Evolutionary conservation across 2,113 vertebrate species (phyloP).

Genomic region (Rhinogobius similis): DNA sequence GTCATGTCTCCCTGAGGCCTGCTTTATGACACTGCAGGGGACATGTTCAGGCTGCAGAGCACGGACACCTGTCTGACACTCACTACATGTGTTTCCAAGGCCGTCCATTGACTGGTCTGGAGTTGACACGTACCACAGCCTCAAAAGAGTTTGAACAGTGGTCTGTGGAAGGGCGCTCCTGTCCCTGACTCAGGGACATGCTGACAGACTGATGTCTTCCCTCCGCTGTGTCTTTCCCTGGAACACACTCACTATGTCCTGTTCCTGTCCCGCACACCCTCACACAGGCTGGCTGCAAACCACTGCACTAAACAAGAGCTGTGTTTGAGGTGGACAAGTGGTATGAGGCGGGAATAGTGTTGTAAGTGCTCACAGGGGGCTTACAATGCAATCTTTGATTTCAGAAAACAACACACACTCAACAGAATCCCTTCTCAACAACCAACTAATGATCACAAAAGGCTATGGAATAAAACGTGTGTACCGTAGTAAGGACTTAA

Average conservation of each 20-base stretch:
- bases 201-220: conserved; percentile 80
- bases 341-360: neutral
- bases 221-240: conserved; percentile 70
- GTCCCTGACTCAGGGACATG: conserved; percentile 60
- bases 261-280: neutral
- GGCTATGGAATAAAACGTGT: too few species aligned
- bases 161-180: conserved; percentile 11
- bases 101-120: neutral
- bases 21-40: conserved; percentile 70
- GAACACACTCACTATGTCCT: conserved; percentile 31
- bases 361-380: neutral
- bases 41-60: conserved; percentile 55
- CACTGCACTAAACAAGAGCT: neutral
- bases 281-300: neutral
- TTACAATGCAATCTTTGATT: neutral
- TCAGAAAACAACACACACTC: too few species aligned
- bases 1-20: conserved; percentile 39
- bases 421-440: too few species aligned
- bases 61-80: neutral
- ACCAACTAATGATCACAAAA: too few species aligned
- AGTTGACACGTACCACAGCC: neutral
- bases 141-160: conserved; percentile 2
- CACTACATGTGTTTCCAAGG: neutral
- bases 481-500: too few species aligned
- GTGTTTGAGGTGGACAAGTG: neutral